These are phyloP conservation scores for Taenioides sp. DNA, from an alignment of 2,797 vertebrate genomes.

Conservation along the genomic window DNA sequence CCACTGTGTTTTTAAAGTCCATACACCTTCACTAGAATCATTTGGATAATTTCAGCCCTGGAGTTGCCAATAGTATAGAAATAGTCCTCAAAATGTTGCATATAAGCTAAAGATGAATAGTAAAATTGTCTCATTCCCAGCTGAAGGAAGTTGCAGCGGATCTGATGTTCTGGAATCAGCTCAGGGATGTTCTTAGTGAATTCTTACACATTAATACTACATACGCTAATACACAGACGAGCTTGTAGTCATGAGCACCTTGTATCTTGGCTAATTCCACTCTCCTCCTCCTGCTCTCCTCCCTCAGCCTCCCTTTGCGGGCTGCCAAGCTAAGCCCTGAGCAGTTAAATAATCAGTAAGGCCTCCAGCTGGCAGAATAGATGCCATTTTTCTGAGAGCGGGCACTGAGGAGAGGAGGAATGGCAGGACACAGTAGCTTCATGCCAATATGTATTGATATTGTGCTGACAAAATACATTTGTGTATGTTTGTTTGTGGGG, in stretches of 20 bases:
- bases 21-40: no score
- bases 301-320: conserved; percentile 67
- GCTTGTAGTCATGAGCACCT: conserved; percentile 30
- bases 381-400: conserved; percentile 52
- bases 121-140: conserved; percentile 45
- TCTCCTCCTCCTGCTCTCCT: conserved; percentile 72
- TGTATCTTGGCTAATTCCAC: conserved; percentile 70
- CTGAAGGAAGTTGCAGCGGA: conserved; percentile 60
- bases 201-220: conserved; percentile 67
- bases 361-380: conserved; percentile 77
- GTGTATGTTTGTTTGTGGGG: conserved; percentile 34
- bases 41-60: no score
- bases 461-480: conserved; percentile 64
- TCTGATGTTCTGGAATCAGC: conserved; percentile 68
- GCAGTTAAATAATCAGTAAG: conserved; percentile 80
- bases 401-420: conserved; percentile 50
- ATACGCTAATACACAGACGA: conserved; percentile 44
- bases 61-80: no score
- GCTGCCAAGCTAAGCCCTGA: conserved; percentile 77
- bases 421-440: conserved; percentile 63
- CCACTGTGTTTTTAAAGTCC: no score
- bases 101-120: conserved; percentile 11
- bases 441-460: conserved; percentile 70
- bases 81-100: no score
- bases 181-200: conserved; percentile 64